phyloP scores from a whole-genome alignment of 2,797 vertebrate species.

The Linurgus olivaceus region DNA sequence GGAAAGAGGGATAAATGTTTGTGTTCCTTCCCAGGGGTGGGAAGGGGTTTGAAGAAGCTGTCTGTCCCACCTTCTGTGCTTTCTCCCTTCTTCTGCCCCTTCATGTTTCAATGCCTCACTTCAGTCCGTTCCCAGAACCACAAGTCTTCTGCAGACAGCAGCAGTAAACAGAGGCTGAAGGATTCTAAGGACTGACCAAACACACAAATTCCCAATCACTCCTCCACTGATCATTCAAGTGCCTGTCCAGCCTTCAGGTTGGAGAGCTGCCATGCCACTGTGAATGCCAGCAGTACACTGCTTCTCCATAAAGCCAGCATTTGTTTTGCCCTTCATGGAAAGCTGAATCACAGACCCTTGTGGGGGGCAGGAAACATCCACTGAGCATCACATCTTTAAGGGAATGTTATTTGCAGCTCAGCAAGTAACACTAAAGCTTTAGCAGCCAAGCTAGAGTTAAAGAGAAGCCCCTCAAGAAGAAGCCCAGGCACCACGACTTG shows the following conservation, averaged over 20 bases:
- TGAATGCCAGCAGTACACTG: not conserved
- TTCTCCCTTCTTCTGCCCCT: not conserved
- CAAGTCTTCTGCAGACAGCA: not conserved
- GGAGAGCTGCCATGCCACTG: not conserved
- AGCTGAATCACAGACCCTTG: not conserved
- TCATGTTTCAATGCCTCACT: not conserved
- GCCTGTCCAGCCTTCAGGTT: accelerated
- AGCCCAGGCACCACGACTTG: not conserved
- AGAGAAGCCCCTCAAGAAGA: not conserved
- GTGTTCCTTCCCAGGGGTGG: not conserved
- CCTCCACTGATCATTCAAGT: not conserved
- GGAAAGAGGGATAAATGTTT: not conserved
- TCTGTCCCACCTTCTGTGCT: not conserved
- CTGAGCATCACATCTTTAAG: not conserved
- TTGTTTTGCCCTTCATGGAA: not conserved
- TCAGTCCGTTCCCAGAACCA: not conserved
- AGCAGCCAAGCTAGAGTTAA: not conserved
- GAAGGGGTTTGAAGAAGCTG: not conserved
- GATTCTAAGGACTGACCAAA: not conserved
- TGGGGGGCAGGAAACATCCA: not conserved
- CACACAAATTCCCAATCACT: not conserved
- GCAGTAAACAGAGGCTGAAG: not conserved
- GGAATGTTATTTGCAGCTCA: not conserved
- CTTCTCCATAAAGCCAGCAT: not conserved
- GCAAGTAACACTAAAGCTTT: not conserved